phyloP scores from a whole-genome alignment of 2,113 vertebrate species.

The Pelvicachromis taeniatus region DNA sequence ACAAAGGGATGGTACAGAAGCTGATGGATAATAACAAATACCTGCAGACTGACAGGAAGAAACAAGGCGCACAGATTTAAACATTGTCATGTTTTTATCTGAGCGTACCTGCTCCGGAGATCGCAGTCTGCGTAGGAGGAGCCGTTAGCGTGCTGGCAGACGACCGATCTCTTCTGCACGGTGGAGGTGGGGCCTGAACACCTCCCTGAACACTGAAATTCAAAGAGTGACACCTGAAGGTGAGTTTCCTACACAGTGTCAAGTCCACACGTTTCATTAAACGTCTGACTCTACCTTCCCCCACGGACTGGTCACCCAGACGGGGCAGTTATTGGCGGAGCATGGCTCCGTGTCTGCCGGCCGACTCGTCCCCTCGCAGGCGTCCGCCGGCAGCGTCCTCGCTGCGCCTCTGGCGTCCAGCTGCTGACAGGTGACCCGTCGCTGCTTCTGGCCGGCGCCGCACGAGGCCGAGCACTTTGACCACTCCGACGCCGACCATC shows the following conservation, averaged over 20 bases:
- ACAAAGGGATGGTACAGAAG: background rate
- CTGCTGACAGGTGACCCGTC: constrained; percentile 76
- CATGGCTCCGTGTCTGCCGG: constrained; percentile 72
- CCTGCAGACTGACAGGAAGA: background rate
- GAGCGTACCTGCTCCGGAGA: constrained; percentile 70
- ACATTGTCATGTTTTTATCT: background rate
- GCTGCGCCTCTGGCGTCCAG: constrained; percentile 36
- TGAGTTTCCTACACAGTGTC: background rate
- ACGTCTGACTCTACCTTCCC: constrained; percentile 66
- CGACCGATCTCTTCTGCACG: constrained; percentile 67
- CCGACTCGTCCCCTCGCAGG: constrained; percentile 51
- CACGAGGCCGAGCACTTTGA: constrained; percentile 81
- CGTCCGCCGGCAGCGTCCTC: background rate
- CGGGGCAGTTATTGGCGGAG: constrained; percentile 47
- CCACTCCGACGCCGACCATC: constrained; percentile 78
- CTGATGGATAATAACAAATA: background rate
- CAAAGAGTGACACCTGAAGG: background rate
- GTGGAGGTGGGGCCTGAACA: constrained; percentile 67
- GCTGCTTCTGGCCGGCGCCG: constrained; percentile 74
- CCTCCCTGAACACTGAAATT: constrained; percentile 76
- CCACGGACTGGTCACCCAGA: constrained; percentile 43
- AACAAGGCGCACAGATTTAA: background rate
- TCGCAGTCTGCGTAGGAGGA: constrained; percentile 71
- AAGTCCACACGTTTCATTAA: background rate
- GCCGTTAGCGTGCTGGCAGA: constrained; percentile 72